Evolutionary conservation across 1,140 invertebrate species (phyloP), one percentile per base, ranked within the genome.

Genomic region (Goniozus legneri): DNA sequence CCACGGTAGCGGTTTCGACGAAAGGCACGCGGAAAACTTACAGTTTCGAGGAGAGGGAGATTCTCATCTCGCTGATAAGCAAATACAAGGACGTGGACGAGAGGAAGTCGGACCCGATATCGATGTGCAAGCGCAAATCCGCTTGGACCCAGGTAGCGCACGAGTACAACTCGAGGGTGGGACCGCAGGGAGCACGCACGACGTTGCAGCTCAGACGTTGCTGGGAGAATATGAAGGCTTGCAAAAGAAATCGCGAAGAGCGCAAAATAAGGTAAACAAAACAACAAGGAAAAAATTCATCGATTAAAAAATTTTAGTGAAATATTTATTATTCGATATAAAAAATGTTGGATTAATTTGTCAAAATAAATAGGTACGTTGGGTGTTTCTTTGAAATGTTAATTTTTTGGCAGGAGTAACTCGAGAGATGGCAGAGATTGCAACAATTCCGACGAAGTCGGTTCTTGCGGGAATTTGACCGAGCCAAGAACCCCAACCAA

Each of bases 211-310:
- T 66, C 4, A 50, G 60, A 38, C 58, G 64, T 30, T 66, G 64
- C 14, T 66, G 64, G 64, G 64, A 66, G 44, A 66, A 65, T 33
- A 66, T 66, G 62, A 66, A 66, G 35, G 58, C 58, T 3, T 63
- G 61, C 19, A 65, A 65, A 46, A 56, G 55, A 18, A 57, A 58
- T 51, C 54, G 58, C 1, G 58, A 62, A 13, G 54, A 60, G 18
- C 57, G 50, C 8, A 57, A 47, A 19, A 34, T 47, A 1, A 44
- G 58, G 59, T 62, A 56, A 59, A 27, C 4, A n/a, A n/a, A n/a
- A n/a, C n/a, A n/a, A n/a, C n/a, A n/a, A n/a, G n/a, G n/a, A n/a
- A n/a, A n/a, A n/a, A n/a, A n/a, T n/a, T n/a, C n/a, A n/a, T n/a
- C n/a, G n/a, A n/a, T n/a, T n/a, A n/a, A n/a, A n/a, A n/a, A n/a